Base-by-base conservation (phyloP, 2,888 invertebrate genomes). In the Odontocerum albicorne region DNA sequence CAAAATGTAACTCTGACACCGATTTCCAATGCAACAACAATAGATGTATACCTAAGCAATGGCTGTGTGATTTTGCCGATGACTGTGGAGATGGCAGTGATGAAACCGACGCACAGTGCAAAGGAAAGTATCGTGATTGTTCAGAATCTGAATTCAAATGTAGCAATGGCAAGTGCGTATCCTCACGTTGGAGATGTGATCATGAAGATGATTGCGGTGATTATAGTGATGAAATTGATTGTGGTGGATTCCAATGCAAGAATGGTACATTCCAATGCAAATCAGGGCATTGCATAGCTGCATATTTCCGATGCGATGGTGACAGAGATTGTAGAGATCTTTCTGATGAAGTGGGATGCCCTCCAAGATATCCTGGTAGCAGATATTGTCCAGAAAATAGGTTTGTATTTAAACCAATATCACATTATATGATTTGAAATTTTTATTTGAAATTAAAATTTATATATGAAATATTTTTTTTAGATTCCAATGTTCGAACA, bases 151-250 rank as follows among this genome's bases (percentile, higher is more conserved):
- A 95, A 68, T 95, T 93, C 80, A 83, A 82, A 49, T 96, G 95
- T 67, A 82, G 77, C 39, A 94, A 94, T 66, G 90, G 91, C 32
- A 92, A 92, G 67, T 96, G 95, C 67, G 92, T 96, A 45, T 93
- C 95, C 0, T 88, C 88, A 1, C 80, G 95, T 59, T 96, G 95
- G 94, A 83, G 92, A 33, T 97, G 97, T 70, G 96, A 97, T 68
- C 92, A 92, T 71, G 96, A 96, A 70, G 93, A 96, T 68, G 97
- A 98, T 68, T 98, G 97, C 66, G 94, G 95, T 0, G 97, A 98
- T 70, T 90, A 90, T 64, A 88, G 92, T 2, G 98, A 99, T 67
- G 95, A 96, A 70, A 73, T 85, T 55, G 86, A 85, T 47, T 95
- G 95, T 66, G 85, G 85, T 43, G 87, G 86, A 2, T 92, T 88